Percentiles rank a stretch among this genome's conserved stretches.
These are phyloP conservation scores for Alaudala cheleensis DNA, from an alignment of 2,113 vertebrate genomes.

Conservation along the genomic window DNA sequence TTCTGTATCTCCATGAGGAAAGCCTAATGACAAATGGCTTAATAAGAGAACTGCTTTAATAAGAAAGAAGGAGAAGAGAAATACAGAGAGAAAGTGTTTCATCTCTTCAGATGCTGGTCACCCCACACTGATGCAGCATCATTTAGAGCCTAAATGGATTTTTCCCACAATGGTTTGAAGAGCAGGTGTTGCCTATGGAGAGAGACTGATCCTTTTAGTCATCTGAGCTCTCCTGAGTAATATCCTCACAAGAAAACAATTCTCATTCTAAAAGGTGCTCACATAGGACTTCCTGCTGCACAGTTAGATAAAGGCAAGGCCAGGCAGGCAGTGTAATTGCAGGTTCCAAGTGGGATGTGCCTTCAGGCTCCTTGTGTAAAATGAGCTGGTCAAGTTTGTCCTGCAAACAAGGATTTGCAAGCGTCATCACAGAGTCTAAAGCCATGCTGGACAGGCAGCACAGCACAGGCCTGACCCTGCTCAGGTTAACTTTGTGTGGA, in stretches of 20 bases:
- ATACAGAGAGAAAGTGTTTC: accelerated
- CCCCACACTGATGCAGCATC: neutral
- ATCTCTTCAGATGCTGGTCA: neutral
- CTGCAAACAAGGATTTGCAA: neutral
- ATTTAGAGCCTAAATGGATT: neutral
- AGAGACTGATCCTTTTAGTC: neutral
- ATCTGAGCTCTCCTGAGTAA: neutral
- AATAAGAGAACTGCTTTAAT: neutral
- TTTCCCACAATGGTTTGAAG: neutral
- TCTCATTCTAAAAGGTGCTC: neutral
- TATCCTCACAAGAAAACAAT: neutral
- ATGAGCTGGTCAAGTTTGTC: neutral
- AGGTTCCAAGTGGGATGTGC: neutral
- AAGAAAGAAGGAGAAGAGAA: neutral
- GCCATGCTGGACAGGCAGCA: neutral
- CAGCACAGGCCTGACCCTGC: accelerated
- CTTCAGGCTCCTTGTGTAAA: neutral
- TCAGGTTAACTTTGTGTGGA: neutral
- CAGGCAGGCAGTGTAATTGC: neutral
- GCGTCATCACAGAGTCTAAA: neutral
- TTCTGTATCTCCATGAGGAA: neutral
- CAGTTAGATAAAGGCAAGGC: neutral
- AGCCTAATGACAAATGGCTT: neutral
- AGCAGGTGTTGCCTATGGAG: neutral
- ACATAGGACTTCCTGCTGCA: neutral